Evolutionary conservation across 2,113 vertebrate genomes (phyloP).

Genomic region (Melierax canorus): DNA sequence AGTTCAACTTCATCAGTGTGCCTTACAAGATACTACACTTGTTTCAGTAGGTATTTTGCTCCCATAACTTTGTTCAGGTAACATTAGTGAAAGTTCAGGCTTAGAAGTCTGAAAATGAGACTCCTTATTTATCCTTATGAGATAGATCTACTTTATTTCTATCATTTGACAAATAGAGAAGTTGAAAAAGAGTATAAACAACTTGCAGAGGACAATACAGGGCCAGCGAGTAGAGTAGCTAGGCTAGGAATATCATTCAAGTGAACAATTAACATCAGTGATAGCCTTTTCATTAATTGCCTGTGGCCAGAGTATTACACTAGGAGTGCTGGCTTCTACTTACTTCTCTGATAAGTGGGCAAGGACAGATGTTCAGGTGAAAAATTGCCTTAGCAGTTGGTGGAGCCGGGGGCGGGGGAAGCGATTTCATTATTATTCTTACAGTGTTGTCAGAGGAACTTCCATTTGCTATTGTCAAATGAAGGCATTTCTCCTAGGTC

Average conservation of each 20-base stretch:
- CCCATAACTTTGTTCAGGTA: neutral
- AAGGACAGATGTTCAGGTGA: neutral
- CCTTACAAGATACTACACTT: neutral
- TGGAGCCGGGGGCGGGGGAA: neutral
- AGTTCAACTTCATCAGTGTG: neutral
- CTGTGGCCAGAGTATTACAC: neutral
- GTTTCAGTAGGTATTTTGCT: neutral
- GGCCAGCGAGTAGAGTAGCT: neutral
- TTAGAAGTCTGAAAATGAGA: neutral
- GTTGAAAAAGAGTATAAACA: neutral
- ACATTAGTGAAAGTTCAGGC: neutral
- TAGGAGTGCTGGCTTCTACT: neutral
- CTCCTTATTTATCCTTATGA: neutral
- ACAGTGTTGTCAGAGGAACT: neutral
- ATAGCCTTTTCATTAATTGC: neutral
- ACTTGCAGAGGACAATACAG: neutral
- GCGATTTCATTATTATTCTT: neutral
- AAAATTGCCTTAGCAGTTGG: neutral
- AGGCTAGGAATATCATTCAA: neutral
- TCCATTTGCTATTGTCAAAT: neutral
- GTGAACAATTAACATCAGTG: neutral
- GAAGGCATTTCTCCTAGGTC: neutral
- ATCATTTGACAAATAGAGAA: neutral
- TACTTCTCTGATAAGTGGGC: neutral
- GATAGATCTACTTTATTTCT: neutral